These are phyloP conservation scores for Andrena bicolor DNA, from an alignment of 2,888 invertebrate species.

Conservation along the genomic window DNA sequence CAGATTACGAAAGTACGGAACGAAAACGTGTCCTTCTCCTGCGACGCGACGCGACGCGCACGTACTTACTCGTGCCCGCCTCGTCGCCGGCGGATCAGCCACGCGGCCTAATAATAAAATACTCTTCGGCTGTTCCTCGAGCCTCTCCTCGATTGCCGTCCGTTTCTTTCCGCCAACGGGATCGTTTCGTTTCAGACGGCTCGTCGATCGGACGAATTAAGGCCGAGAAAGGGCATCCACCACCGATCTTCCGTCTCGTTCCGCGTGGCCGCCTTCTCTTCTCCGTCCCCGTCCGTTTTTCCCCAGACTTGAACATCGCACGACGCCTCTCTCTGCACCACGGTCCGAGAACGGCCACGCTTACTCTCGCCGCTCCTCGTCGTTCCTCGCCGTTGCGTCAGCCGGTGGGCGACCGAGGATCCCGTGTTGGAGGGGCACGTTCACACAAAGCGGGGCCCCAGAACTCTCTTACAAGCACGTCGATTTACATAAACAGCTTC, in stretches of 20 bases:
- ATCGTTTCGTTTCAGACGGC: slow-evolving; percentile 20
- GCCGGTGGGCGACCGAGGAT: slow-evolving; percentile 43
- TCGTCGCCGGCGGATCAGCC: slow-evolving; percentile 55
- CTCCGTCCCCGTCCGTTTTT: background rate
- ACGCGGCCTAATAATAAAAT: slow-evolving; percentile 65
- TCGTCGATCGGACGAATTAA: slow-evolving; percentile 61
- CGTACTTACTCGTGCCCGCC: slow-evolving; percentile 24
- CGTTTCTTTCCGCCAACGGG: background rate
- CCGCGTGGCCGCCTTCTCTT: slow-evolving; percentile 1
- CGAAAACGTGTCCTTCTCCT: slow-evolving; percentile 39
- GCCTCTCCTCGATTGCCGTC: slow-evolving; percentile 20
- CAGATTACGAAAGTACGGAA: slow-evolving; percentile 65
- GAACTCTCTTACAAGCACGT: slow-evolving; percentile 77
- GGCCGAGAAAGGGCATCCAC: slow-evolving; percentile 18
- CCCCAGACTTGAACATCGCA: background rate
- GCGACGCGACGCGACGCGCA: slow-evolving; percentile 36
- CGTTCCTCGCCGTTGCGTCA: background rate
- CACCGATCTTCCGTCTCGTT: slow-evolving; percentile 8
- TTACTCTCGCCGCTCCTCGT: background rate
- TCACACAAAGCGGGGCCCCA: slow-evolving; percentile 59
- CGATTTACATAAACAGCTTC: slow-evolving; percentile 81
- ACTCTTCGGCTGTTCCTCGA: slow-evolving; percentile 54
- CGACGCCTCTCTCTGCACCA: background rate
- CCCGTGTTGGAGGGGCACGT: slow-evolving; percentile 43
- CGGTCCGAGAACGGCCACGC: background rate